phyloP scores from a whole-genome alignment of 2,113 vertebrate genomes.

The Hystrix cristata region DNA sequence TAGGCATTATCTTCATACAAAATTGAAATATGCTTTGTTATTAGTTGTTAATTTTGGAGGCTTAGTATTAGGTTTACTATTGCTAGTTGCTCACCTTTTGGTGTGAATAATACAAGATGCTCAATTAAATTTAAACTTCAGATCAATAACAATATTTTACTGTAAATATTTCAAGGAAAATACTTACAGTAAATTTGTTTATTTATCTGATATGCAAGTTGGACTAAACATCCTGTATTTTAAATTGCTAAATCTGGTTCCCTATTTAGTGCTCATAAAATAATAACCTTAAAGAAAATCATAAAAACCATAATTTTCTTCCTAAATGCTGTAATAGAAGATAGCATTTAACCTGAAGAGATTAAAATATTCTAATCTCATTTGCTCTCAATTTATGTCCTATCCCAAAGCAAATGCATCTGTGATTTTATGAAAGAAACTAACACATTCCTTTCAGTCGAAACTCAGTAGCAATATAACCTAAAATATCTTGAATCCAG shows the following conservation, averaged over 20 bases:
- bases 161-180: background rate
- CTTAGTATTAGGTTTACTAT: background rate
- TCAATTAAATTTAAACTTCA: background rate
- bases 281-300: background rate
- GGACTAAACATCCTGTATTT: background rate
- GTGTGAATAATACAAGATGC: background rate
- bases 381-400: background rate
- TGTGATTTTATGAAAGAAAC: background rate
- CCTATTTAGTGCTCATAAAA: background rate
- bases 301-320: slow-evolving; percentile 4
- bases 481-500: background rate
- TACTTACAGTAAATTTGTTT: background rate
- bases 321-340: background rate
- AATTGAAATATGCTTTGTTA: background rate
- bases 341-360: background rate
- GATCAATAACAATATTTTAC: background rate
- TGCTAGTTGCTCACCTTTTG: background rate
- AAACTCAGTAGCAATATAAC: background rate
- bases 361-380: background rate
- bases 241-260: background rate
- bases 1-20: background rate
- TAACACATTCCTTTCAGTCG: background rate
- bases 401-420: background rate
- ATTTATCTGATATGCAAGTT: background rate
- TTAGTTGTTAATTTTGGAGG: background rate